Evolutionary conservation across 2,888 invertebrate genomes (phyloP), one percentile per base, ranked within the genome.

Genomic region (Microchrysa polita): DNA sequence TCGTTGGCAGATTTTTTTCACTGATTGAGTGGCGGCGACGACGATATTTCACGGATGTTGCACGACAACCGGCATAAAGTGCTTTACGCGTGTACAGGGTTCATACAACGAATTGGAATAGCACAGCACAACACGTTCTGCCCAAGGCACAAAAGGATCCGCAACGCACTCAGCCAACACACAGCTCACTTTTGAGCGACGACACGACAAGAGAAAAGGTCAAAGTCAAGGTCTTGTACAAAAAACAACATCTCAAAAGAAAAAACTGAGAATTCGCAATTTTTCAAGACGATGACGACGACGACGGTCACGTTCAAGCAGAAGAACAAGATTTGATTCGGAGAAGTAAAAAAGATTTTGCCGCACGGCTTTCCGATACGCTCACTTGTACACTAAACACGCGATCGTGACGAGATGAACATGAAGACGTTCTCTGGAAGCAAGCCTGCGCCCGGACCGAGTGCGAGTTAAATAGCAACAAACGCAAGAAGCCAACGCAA

Each of bases 201-300:
- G 23, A 10, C 22, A n/a, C 27, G 27, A 40, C 42, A 14, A 55
- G 40, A 20, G 42, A 57, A 69, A 69, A 69, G 69, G 69, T 69
- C 69, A 69, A 69, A 69, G 69, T 69, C 69, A 69, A 69, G 69
- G 69, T 69, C 57, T 55, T 22, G 57, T 40, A 42, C 55, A 69
- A 67, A 67, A n/a, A 65, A 48, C 22, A 53, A 10, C 18, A 34
- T n/a, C n/a, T n/a, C 27, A 34, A 7, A 34, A 34, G 7, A 34
- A 34, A 34, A 34, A 34, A 34, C 27, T 2, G 27, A 34, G 27
- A 34, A 40, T 67, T 67, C 53, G 67, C 53, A 42, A 18, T 23
- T 14, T 23, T 14, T 5, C 23, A 27, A 59, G 59, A 34, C n/a
- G 16, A 60, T 5, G 12, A 10, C 61, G 42, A 34, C 16, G 42